A percentile compares a stretch with the other conserved stretches of the same genome.
These are phyloP conservation scores for Caenorhabditis drosophilae DNA, from an alignment of 2,888 invertebrate species.

Conservation along the genomic window DNA sequence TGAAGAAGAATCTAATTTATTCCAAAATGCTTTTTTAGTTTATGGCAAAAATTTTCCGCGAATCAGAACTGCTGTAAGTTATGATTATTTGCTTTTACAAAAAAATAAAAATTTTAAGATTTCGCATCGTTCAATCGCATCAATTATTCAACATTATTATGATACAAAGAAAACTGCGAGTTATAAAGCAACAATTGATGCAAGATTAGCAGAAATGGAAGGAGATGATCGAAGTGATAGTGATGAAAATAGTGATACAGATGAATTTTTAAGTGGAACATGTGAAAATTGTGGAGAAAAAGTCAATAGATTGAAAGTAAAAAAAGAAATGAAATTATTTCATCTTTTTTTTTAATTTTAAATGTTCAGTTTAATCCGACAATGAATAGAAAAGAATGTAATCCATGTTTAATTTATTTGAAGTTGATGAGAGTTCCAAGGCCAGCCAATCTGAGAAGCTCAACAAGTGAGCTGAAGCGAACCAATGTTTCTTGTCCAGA, in stretches of 20 bases:
- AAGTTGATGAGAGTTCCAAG: conserved; percentile 16
- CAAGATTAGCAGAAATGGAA: conserved; percentile 1
- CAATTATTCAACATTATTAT: conserved; percentile 48
- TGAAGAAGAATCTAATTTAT: conserved; percentile 26
- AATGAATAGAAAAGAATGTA: conserved; percentile 20
- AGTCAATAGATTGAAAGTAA: conserved; percentile 2
- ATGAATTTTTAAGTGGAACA: conserved; percentile 4
- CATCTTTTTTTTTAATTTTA: too few relatives aligned
- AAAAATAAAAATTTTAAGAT: conserved; percentile 20
- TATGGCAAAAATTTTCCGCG: conserved; percentile 37
- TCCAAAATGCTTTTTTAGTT: conserved; percentile 17
- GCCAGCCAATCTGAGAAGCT: not conserved
- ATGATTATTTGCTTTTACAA: not conserved
- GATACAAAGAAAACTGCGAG: conserved; percentile 38
- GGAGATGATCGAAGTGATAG: not conserved
- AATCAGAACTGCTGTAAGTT: conserved; percentile 27
- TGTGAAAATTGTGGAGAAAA: conserved; percentile 31
- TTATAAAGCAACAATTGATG: conserved; percentile 18
- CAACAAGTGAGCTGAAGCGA: not conserved
- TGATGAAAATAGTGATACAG: not conserved
- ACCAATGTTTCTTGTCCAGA: conserved; percentile 6
- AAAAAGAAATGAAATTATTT: too few relatives aligned
- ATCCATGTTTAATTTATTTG: conserved; percentile 20
- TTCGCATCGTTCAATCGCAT: conserved; percentile 42
- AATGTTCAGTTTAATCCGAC: conserved; percentile 3